phyloP scores from a whole-genome alignment of 92 coral and sea anemone genomes.

The Zoanthus sansibaricus region DNA sequence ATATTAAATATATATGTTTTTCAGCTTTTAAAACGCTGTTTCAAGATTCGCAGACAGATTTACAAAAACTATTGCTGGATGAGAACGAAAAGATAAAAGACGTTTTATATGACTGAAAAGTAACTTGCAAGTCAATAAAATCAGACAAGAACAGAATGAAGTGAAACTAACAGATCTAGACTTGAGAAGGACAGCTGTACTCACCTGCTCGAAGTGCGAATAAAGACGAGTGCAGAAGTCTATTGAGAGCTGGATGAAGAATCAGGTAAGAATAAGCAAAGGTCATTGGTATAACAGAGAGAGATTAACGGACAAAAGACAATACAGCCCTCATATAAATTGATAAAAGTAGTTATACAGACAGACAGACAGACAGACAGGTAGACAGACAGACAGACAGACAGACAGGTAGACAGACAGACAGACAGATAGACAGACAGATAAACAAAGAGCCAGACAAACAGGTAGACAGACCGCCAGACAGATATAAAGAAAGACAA shows the following conservation, averaged over 20 bases:
- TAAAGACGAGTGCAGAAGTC: constrained; percentile 14
- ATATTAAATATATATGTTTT: too few relatives aligned
- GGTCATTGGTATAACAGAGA: neutral
- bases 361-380: neutral
- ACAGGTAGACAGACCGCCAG: neutral
- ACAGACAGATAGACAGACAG: neutral
- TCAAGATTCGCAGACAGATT: too few relatives aligned
- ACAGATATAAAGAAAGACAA: too few relatives aligned
- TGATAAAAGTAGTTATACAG: neutral
- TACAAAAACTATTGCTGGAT: too few relatives aligned
- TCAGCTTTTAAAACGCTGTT: too few relatives aligned
- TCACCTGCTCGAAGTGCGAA: constrained; percentile 31
- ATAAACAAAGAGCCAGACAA: neutral
- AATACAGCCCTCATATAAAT: too few relatives aligned
- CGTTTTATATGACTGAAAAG: too few relatives aligned
- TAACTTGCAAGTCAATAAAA: neutral
- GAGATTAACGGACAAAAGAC: neutral
- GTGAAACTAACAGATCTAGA: too few relatives aligned
- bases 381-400: neutral
- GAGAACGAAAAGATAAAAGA: too few relatives aligned
- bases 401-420: neutral
- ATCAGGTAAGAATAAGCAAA: neutral
- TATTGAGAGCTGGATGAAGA: constrained; percentile 13
- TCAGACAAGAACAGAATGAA: neutral
- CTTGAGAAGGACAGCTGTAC: neutral